Base-by-base conservation (phyloP, 2,797 vertebrate genomes). In the Cirrhinus mrigala region DNA sequence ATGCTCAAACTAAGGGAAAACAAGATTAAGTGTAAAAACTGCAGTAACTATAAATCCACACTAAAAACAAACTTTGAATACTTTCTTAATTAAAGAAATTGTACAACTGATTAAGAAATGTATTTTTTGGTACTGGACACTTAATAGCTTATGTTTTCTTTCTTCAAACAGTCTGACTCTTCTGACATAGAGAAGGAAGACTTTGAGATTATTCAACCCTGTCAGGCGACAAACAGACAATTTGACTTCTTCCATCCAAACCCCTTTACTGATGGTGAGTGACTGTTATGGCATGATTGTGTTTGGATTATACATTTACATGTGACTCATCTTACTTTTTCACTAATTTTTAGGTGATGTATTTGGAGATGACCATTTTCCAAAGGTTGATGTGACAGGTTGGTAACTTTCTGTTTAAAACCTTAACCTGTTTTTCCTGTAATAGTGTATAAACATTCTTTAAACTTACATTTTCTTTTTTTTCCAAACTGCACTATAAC, bases 181-280 rank as follows among this genome's bases (percentile, higher is more conserved):
- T 82, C 86, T 10, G 96, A 96, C 52, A 79, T 90, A 87, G 95
- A 96, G 82, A 94, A 93, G 81, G 93, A 96, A 75, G 94, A 95
- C 84, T 93, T 93, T 64, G 94, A 94, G 87, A 94, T 94, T 79
- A 92, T 92, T 82, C 93, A 95, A 33, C 88, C 96, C 1, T 82
- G 83, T 56, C 86, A 87, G n/a, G 44, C 22, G 3, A 78, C 85
- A 1, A 62, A 89, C 3, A 89, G 29, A 83, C 96, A 94, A 75
- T 92, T 99, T 93, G 97, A 98, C 90, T 99, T 99, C 93, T 99
- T 97, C 92, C 96, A 98, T 87, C 95, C 96, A 15, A 96, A 99
- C 93, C 98, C 98, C 84, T 99, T 99, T 74, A 94, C 96, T 90
- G 96, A 95, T 89, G 97, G 97, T 95, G 96, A 96, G 96, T 95